Evolutionary conservation across 1,140 invertebrate genomes (phyloP).

Genomic region (Dryas iulia): DNA sequence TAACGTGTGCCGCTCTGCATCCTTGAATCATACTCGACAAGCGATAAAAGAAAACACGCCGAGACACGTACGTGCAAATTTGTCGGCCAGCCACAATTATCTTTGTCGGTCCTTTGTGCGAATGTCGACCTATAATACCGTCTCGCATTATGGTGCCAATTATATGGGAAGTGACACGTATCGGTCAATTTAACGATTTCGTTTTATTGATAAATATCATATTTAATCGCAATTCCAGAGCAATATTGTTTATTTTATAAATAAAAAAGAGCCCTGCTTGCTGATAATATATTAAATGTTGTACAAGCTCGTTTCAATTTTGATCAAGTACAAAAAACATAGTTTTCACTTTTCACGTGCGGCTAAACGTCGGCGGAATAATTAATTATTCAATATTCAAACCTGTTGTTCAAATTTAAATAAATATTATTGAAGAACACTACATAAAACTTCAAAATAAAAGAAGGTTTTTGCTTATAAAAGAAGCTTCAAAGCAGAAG

Average conservation of each 20-base stretch:
- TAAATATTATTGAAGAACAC: not conserved
- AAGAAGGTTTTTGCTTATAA: no score
- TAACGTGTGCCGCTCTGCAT: conserved; percentile 35
- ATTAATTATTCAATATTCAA: not conserved
- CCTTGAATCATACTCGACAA: conserved; percentile 47
- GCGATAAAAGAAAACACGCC: conserved; percentile 57
- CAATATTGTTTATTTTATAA: no score
- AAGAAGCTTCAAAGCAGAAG: no score
- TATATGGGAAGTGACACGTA: conserved; percentile 14
- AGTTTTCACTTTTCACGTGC: not conserved
- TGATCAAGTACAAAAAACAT: not conserved
- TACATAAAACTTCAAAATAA: not conserved
- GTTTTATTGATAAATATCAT: not conserved
- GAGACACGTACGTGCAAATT: conserved; percentile 47
- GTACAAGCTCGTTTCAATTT: not conserved
- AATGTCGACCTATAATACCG: conserved; percentile 46
- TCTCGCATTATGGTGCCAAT: conserved; percentile 24
- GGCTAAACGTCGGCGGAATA: not conserved
- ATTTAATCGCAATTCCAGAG: not conserved
- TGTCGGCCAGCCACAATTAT: conserved; percentile 51
- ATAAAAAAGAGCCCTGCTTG: no score
- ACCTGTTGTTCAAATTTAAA: not conserved
- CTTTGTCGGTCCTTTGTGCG: conserved; percentile 49
- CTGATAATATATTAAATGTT: no score
- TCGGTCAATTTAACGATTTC: not conserved